Percentiles rank a stretch among this genome's conserved stretches.
These are phyloP conservation scores for Nannobrachium achirus DNA, from an alignment of 2,113 vertebrate species.

Conservation along the genomic window DNA sequence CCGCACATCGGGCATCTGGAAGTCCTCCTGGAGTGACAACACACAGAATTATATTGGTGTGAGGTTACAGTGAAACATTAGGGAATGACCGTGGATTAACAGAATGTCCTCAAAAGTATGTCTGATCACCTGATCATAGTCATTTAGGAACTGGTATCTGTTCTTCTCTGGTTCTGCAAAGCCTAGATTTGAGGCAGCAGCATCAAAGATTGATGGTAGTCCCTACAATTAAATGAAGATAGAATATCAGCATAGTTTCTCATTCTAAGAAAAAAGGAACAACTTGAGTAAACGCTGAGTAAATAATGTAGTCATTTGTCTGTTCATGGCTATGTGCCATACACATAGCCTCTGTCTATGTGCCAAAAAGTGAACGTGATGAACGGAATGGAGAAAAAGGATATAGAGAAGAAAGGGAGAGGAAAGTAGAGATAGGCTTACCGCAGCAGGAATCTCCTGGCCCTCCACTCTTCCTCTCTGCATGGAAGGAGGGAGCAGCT, in stretches of 20 bases:
- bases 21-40: slow-evolving; percentile 68
- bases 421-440: slow-evolving; percentile 37
- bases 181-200: slow-evolving; percentile 43
- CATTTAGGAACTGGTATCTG: slow-evolving; percentile 63
- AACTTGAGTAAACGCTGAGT: no score
- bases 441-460: slow-evolving; percentile 80
- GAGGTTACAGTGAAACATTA: background rate
- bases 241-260: no score
- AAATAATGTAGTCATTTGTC: no score
- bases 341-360: no score
- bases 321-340: no score
- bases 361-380: no score
- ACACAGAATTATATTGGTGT: background rate
- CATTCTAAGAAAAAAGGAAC: no score
- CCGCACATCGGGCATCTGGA: slow-evolving; percentile 75
- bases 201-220: slow-evolving; percentile 21
- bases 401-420: background rate
- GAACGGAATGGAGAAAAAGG: no score
- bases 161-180: slow-evolving; percentile 64
- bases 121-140: slow-evolving; percentile 64
- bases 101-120: background rate
- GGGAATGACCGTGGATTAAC: background rate
- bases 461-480: slow-evolving; percentile 79
- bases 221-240: slow-evolving; percentile 42
- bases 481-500: slow-evolving; percentile 85